A percentile compares a stretch with the other conserved stretches of the same genome.
These are phyloP conservation scores for Phalacrocorax brasilianus DNA, from an alignment of 2,113 vertebrate genomes.

Conservation along the genomic window DNA sequence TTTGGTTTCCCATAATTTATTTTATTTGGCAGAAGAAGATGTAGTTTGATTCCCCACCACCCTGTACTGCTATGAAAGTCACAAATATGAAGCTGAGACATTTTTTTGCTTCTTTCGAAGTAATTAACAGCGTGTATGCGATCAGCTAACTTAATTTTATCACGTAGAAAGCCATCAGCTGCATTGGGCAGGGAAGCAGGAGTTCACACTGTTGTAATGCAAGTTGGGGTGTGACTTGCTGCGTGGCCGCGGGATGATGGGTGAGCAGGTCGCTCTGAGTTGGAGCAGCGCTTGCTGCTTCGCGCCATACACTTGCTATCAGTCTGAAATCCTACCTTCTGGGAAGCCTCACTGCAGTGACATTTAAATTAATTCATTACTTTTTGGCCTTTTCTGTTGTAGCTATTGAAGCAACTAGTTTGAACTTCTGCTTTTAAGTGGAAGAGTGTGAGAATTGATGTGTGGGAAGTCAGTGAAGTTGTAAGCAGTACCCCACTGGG, in stretches of 20 bases:
- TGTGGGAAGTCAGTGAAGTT: not conserved
- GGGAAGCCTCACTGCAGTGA: not conserved
- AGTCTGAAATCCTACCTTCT: not conserved
- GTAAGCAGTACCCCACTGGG: not conserved
- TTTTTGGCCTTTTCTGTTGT: not conserved
- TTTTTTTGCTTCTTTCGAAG: not conserved
- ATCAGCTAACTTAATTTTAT: not conserved
- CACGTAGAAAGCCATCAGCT: not conserved
- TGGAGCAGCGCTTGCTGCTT: not conserved
- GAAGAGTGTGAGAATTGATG: not conserved
- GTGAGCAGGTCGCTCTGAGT: not conserved
- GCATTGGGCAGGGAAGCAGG: not conserved
- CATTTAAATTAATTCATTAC: not conserved
- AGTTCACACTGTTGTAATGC: not conserved
- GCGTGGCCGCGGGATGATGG: not conserved
- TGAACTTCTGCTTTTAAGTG: not conserved
- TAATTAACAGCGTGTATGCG: accelerated
- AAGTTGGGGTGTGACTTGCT: not conserved
- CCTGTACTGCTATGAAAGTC: not conserved
- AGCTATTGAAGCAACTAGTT: not conserved
- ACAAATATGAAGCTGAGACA: not conserved
- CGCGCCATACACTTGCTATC: accelerated
- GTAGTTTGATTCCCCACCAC: not conserved
- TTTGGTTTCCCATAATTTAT: not conserved
- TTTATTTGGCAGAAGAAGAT: not conserved